Conservation (phyloP, 2,113 vertebrate genomes). For the Probosciger aterrimus region DNA sequence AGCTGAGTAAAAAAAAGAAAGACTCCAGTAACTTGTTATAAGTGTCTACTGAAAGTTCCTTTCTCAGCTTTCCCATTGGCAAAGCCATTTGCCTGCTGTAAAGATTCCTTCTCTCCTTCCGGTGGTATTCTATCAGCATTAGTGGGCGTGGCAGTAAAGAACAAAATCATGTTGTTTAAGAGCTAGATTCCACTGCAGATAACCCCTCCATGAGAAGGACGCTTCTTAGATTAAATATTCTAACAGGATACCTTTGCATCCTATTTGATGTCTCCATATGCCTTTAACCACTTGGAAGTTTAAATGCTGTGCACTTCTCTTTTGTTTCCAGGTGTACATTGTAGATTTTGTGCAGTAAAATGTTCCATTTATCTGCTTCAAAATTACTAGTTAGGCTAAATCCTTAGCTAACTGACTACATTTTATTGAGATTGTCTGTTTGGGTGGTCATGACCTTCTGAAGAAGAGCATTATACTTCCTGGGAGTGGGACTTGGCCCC, state of each 20-base stretch:
- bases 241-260: conserved; percentile 24
- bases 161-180: not conserved
- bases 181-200: not conserved
- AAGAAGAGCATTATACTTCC: not conserved
- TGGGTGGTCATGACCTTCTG: not conserved
- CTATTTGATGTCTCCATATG: conserved; percentile 47
- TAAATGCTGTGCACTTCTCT: not conserved
- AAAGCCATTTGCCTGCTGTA: not conserved
- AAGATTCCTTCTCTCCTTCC: not conserved
- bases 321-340: conserved; percentile 35
- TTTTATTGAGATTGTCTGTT: not conserved
- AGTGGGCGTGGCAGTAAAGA: not conserved
- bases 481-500: not conserved
- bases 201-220: not conserved
- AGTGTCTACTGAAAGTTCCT: conserved; percentile 16
- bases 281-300: not conserved
- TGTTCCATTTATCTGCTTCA: not conserved
- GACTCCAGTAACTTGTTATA: not conserved
- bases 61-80: not conserved
- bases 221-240: conserved; percentile 32
- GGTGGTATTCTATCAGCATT: not conserved
- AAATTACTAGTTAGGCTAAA: conserved; percentile 7
- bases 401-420: not conserved
- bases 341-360: conserved; percentile 5
- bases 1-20: not conserved